Evolutionary conservation across 2,113 vertebrate genomes (phyloP).

Genomic region (Osmerus mordax): DNA sequence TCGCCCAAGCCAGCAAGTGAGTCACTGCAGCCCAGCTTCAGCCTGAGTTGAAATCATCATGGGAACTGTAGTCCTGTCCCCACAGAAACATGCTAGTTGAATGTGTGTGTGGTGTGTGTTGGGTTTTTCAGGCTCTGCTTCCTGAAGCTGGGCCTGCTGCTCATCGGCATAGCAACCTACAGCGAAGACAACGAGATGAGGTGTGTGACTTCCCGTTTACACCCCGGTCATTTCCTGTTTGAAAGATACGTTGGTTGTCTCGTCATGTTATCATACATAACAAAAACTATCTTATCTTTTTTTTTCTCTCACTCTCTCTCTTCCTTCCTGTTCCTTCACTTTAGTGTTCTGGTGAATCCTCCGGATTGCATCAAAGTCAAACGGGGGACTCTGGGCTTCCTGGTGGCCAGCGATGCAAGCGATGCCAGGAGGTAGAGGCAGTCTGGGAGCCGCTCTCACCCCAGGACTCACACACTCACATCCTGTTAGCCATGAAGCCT

Average conservation of each 20-base stretch:
- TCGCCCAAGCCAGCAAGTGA: no score
- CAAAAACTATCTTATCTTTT: neutral
- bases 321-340: neutral
- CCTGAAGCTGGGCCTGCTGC: no score
- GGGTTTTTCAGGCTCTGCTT: neutral
- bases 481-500: no score
- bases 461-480: no score
- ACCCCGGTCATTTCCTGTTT: neutral
- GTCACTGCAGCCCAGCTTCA: no score
- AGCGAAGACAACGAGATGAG: constrained; percentile 11
- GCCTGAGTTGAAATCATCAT: neutral
- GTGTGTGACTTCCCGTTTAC: constrained; percentile 17
- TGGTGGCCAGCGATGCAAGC: constrained; percentile 52
- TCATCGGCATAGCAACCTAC: constrained; percentile 21
- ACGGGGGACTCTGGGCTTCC: constrained; percentile 58
- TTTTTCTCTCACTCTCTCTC: neutral
- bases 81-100: neutral
- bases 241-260: neutral
- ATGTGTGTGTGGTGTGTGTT: neutral
- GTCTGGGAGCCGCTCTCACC: no score
- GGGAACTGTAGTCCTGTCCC: no score
- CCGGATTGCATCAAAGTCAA: constrained; percentile 31
- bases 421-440: constrained; percentile 58
- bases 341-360: constrained; percentile 58
- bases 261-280: neutral